Conservation (phyloP, 2,797 vertebrate genomes). For the Poliocrania exsul region DNA sequence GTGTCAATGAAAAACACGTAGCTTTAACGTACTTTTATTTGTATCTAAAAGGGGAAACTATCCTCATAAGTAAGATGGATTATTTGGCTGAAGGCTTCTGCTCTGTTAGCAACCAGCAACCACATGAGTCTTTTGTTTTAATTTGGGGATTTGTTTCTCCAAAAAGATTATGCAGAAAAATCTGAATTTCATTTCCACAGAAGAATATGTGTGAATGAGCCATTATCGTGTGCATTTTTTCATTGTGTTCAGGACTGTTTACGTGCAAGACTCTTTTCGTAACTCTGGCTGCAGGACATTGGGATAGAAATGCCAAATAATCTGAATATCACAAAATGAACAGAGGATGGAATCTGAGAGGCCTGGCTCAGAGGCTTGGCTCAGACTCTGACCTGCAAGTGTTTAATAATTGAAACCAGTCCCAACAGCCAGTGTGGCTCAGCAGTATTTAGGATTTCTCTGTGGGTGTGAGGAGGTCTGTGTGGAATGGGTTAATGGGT, state of each 20-base stretch:
- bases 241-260: not conserved
- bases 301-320: not conserved
- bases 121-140: not conserved
- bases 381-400: not conserved
- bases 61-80: not conserved
- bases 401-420: not conserved
- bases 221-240: not conserved
- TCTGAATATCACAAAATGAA: not conserved
- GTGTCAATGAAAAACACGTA: not conserved
- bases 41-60: not conserved
- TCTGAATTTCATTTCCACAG: not conserved
- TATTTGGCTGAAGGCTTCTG: not conserved
- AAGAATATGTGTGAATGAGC: not conserved
- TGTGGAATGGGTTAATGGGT: not conserved
- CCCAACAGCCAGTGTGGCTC: not conserved
- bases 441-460: not conserved
- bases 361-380: not conserved
- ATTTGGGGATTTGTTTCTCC: not conserved
- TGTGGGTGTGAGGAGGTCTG: rapidly evolving
- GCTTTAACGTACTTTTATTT: not conserved
- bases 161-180: not conserved
- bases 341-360: not conserved
- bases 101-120: not conserved
- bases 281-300: not conserved
- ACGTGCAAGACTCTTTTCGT: not conserved